Evolutionary conservation across 2,113 vertebrate species (phyloP).

Genomic region (Tringa solitaria): DNA sequence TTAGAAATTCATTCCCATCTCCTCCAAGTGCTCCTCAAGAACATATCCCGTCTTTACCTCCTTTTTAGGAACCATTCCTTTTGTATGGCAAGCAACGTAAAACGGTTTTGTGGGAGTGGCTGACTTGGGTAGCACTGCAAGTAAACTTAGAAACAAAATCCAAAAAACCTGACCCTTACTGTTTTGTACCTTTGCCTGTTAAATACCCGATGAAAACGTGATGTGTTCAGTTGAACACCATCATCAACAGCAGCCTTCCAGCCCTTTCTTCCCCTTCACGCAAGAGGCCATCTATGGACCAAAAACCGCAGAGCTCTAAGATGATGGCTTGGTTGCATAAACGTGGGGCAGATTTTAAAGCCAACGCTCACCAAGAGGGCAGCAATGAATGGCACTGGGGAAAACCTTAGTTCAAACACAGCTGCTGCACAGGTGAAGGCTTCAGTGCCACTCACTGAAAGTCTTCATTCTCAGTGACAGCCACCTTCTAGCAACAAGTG

Average conservation of each 20-base stretch:
- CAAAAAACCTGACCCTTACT: neutral
- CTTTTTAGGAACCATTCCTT: neutral
- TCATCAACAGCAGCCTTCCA: neutral
- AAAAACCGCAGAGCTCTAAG: neutral
- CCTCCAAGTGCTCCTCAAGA: neutral
- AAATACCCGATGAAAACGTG: neutral
- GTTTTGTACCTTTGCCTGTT: neutral
- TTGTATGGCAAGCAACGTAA: accelerated
- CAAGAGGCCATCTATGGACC: neutral
- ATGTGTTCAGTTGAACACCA: neutral
- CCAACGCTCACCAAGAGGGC: neutral
- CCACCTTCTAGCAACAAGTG: conserved; percentile 56
- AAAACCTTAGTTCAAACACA: neutral
- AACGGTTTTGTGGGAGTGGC: neutral
- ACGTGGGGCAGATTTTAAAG: neutral
- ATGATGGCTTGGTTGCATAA: neutral
- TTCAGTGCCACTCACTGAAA: neutral
- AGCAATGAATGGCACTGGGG: neutral
- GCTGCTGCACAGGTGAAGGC: neutral
- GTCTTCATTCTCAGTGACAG: neutral
- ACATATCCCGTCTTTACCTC: neutral
- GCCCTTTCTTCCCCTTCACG: neutral
- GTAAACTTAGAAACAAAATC: neutral
- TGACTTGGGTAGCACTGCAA: neutral
- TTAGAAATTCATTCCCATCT: neutral